Conservation (phyloP, 2,113 vertebrate species). For the Psammodynastes pulverulentus region DNA sequence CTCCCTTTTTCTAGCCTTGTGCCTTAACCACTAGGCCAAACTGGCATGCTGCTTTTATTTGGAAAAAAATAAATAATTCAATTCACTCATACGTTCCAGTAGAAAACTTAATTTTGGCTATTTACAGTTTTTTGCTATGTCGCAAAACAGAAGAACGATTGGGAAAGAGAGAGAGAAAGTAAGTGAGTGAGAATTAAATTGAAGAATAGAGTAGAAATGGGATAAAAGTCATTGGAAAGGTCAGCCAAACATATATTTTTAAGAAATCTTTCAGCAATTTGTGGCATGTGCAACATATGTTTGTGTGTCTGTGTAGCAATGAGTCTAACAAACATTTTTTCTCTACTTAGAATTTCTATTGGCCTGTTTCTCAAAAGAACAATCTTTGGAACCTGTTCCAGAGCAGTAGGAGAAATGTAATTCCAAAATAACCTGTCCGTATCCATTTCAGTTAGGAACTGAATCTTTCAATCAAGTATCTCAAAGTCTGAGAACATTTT, state of each 20-base stretch:
- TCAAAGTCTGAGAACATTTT: background rate
- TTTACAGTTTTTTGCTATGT: background rate
- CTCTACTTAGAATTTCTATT: background rate
- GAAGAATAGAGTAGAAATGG: background rate
- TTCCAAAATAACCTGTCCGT: background rate
- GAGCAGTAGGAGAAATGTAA: background rate
- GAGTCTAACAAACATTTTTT: background rate
- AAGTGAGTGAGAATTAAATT: background rate
- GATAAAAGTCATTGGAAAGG: background rate
- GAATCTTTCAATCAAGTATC: background rate
- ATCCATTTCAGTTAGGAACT: background rate
- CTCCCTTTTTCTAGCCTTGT: background rate
- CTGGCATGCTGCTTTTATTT: background rate
- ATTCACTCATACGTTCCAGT: background rate
- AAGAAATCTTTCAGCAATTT: background rate
- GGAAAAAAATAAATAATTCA: background rate
- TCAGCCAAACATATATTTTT: background rate
- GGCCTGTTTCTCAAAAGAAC: background rate
- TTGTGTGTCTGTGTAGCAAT: background rate
- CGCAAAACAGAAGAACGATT: background rate
- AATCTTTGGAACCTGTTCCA: background rate
- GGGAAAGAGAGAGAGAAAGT: background rate
- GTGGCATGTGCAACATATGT: background rate
- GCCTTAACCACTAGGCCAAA: background rate
- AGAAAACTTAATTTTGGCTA: background rate